Evolutionary conservation across 2,888 invertebrate species (phyloP).

Genomic region (Pyrrhia umbra): DNA sequence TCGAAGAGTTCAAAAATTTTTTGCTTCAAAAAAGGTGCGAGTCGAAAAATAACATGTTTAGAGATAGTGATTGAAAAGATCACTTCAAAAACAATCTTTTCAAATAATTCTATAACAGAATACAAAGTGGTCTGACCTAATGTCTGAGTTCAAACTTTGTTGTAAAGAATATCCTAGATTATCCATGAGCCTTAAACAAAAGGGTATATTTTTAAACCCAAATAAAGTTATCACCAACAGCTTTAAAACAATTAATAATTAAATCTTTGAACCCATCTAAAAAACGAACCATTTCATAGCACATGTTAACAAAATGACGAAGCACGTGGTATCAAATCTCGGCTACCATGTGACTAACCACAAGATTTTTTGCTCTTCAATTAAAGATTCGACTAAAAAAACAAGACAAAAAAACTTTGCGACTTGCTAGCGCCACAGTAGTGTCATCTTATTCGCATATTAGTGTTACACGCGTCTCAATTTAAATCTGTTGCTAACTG

Average conservation of each 20-base stretch:
- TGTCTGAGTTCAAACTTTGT: no score
- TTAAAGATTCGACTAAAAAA: slow-evolving; percentile 45
- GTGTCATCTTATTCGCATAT: slow-evolving; percentile 27
- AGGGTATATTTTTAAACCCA: no score
- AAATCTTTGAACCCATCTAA: background rate
- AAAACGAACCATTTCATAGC: background rate
- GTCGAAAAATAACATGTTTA: no score
- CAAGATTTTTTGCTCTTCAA: slow-evolving; percentile 32
- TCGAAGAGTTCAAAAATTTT: background rate
- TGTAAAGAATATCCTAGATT: no score
- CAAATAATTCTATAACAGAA: no score
- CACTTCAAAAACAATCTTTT: no score
- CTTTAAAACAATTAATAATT: slow-evolving; percentile 8
- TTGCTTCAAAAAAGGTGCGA: no score
- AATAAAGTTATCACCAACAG: slow-evolving; percentile 1
- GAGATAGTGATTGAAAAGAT: no score
- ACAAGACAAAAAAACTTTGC: slow-evolving; percentile 32
- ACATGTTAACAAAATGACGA: slow-evolving; percentile 5
- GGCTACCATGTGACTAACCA: slow-evolving; percentile 12
- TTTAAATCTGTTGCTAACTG: slow-evolving; percentile 21
- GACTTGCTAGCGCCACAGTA: slow-evolving; percentile 51
- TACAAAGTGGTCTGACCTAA: no score
- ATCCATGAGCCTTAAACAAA: no score
- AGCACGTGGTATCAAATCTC: slow-evolving; percentile 21
- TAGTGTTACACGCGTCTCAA: background rate